Percentiles rank a stretch among this genome's conserved stretches.
Evolutionary conservation across 2,888 invertebrate species (phyloP).

Genomic region (Drosophila koepferae): DNA sequence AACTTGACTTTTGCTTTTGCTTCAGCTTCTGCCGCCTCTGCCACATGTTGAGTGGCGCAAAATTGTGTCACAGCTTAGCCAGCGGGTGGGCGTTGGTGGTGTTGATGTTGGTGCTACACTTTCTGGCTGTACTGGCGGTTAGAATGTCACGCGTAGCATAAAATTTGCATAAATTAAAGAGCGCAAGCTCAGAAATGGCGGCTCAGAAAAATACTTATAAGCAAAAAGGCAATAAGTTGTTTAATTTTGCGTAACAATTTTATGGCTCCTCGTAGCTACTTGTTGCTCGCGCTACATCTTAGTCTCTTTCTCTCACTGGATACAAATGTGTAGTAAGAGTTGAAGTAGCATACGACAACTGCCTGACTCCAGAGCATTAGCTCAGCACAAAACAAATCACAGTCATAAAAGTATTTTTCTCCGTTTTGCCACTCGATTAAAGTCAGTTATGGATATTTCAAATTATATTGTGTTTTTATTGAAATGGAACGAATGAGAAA

Average conservation of each 20-base stretch:
- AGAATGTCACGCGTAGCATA: slow-evolving; percentile 68
- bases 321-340: slow-evolving; percentile 2
- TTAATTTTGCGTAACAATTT: slow-evolving; percentile 69
- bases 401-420: not conserved
- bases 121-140: slow-evolving; percentile 19
- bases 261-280: slow-evolving; percentile 51
- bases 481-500: not conserved
- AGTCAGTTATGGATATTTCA: not conserved
- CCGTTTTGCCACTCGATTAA: not conserved
- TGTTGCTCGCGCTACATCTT: slow-evolving; percentile 54
- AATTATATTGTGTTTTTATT: not conserved
- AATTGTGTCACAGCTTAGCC: slow-evolving; percentile 71
- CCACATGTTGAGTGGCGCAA: slow-evolving; percentile 77
- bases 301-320: not conserved
- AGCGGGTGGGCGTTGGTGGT: slow-evolving; percentile 40
- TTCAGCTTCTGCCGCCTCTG: slow-evolving; percentile 44
- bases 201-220: slow-evolving; percentile 30
- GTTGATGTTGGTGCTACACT: slow-evolving; percentile 5
- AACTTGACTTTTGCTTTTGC: slow-evolving; percentile 51
- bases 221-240: slow-evolving; percentile 62
- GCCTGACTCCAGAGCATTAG: not conserved
- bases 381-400: not conserved
- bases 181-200: slow-evolving; percentile 47
- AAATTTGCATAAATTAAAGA: slow-evolving; percentile 76
- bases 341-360: not conserved